Base-by-base conservation (phyloP, 2,113 vertebrate genomes). In the Cercopithecus mona region DNA sequence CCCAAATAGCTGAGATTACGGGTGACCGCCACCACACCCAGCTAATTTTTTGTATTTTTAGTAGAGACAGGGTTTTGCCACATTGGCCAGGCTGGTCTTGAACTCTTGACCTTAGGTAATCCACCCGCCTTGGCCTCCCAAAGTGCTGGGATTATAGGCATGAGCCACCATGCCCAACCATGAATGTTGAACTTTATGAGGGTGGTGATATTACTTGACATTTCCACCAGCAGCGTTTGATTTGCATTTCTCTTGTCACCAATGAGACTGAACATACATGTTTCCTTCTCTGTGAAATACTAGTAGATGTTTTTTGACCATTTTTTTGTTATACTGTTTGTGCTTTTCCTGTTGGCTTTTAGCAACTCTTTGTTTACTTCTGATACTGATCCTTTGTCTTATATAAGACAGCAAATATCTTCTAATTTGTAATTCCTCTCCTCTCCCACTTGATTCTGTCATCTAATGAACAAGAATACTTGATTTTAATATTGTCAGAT, bases 301-400 rank as follows among this genome's bases (percentile, higher is more conserved):
- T 87, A 6, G 75, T 48, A 85, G 25, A 90, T 66, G 17, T 82
- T 45, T 81, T 93, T 79, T 88, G 84, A 52, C 70, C 18, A 70
- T 79, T 92, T 96, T 92, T 72, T 25, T 88, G 22, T 96, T 87
- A 10, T 43, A 73, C 70, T 91, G 2, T 59, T 80, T 52, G 55
- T 80, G n/a, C 61, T 84, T 76, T 95, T 72, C 75, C 27, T 72
- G 52, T 61, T 87, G 55, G 52, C 45, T 82, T 68, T 96, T 91
- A 75, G 40, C 55, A 68, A 6, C 86, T 90, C 55, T 75, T 90
- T 82, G 66, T 73, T 75, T 70, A 25, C 61, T 38, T 90, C 73
- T 94, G 30, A 94, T 86, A 80, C 13, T 73, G 73, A 43, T 40
- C 30, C 35, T 91, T 94, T 92, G 35, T 88, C 52, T 96, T 85